Percentiles rank a stretch among this genome's conserved stretches.
phyloP scores from a whole-genome alignment of 2,797 vertebrate genomes.

The Chromis chromis region DNA sequence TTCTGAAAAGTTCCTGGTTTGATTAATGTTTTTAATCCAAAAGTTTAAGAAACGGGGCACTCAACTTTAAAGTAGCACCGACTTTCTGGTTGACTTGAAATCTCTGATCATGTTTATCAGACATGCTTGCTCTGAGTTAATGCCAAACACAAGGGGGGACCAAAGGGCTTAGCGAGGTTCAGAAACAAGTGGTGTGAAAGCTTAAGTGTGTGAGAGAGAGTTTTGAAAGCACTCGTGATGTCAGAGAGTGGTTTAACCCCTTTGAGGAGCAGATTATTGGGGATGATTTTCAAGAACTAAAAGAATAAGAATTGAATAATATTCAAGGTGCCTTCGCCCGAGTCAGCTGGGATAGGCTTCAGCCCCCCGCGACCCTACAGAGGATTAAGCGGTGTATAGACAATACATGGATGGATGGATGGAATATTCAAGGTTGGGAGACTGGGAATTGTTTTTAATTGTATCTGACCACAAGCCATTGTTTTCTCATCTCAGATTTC shows the following conservation, averaged over 20 bases:
- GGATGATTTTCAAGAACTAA: not conserved
- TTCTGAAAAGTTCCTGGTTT: not conserved
- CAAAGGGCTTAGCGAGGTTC: conserved; percentile 46
- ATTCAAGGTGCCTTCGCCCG: too few species aligned
- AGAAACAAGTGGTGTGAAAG: conserved; percentile 38
- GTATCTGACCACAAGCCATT: conserved; percentile 10
- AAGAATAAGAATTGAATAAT: not conserved
- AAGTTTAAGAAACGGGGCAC: not conserved
- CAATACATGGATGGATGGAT: too few species aligned
- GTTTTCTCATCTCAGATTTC: conserved; percentile 47
- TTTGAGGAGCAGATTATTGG: conserved; percentile 30
- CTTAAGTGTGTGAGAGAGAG: conserved; percentile 33
- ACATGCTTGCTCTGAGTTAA: conserved; percentile 38
- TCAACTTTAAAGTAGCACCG: conserved; percentile 7
- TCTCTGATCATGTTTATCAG: conserved; percentile 46
- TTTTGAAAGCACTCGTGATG: not conserved
- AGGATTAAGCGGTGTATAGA: too few species aligned
- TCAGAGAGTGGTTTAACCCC: conserved; percentile 12
- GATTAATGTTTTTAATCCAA: conserved; percentile 7
- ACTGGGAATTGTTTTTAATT: not conserved
- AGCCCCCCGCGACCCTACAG: too few species aligned
- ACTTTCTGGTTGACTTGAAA: conserved; percentile 13
- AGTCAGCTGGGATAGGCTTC: too few species aligned
- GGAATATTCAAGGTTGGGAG: not conserved
- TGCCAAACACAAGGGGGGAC: conserved; percentile 43